Percentiles rank a stretch among this genome's conserved stretches.
These are phyloP conservation scores for Muntiacus reevesi DNA, from an alignment of 2,113 vertebrate species.

Conservation along the genomic window DNA sequence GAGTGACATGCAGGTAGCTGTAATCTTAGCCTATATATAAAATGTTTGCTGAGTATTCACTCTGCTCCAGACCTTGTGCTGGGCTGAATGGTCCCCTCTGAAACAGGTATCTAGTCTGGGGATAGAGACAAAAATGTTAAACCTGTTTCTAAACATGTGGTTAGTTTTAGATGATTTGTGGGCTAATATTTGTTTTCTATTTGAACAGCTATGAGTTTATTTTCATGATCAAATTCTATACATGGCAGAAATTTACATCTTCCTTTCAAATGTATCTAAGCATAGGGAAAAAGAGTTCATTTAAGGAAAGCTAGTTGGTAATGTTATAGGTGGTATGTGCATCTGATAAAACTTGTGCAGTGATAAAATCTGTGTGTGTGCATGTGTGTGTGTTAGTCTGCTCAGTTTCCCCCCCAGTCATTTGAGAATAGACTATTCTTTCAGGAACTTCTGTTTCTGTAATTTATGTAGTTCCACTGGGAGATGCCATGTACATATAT, in stretches of 20 bases:
- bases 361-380: neutral
- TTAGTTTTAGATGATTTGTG: neutral
- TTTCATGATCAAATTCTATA: slow-evolving; percentile 10
- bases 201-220: neutral
- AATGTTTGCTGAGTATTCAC: neutral
- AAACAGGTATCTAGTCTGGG: neutral
- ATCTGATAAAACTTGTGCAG: neutral
- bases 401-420: neutral
- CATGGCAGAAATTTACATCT: neutral
- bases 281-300: neutral
- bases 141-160: neutral
- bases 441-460: neutral
- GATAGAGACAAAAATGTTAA: neutral
- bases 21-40: neutral
- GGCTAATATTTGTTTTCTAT: slow-evolving; percentile 1
- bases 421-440: neutral
- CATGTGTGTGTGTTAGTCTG: neutral
- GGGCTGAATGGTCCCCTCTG: neutral
- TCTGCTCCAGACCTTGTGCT: neutral
- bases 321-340: neutral
- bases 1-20: neutral
- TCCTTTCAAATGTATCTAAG: neutral
- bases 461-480: neutral
- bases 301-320: neutral
- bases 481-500: neutral